Base-by-base conservation (phyloP, 2,888 invertebrate species). In the Petrolisthes manimaculis region DNA sequence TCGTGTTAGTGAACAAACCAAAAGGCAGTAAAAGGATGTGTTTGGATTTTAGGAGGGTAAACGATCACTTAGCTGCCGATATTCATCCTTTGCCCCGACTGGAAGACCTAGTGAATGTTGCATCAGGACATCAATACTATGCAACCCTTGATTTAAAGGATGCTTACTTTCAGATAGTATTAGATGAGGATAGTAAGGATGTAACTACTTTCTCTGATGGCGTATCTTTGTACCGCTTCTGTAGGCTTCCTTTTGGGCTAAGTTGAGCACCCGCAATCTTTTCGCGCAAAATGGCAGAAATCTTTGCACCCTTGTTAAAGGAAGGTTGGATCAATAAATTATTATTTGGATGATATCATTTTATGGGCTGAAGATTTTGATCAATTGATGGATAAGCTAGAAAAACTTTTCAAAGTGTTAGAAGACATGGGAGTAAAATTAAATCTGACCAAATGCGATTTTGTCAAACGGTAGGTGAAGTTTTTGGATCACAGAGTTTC, bases 271-370 rank as follows among this genome's bases (percentile, higher is more conserved):
- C 92, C 0, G 91, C 92, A 0, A 92, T 92, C 0, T 93, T 92
- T 86, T 92, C 92, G 71, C 83, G 92, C 0, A 53, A 92, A 5
- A 93, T 93, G 92, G 91, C 85, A 78, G 93, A 14, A 93, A 93
- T 82, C 93, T 93, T 88, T 92, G 93, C 8, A 91, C 93, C 12
- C 80, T 91, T 18, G 90, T 86, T 67, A 84, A 89, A 5, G 51
- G 82, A 9, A 88, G 83, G 3, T 86, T 92, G 75, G 84, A 83
- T 18, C 4, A 80, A 21, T 0, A 55, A n/a, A n/a, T n/a, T n/a
- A 80, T 21, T 54, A 80, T 18, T 53, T 55, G 0, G 55, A 80
- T 21, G 9, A 80, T 21, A 9, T 80, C 6, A 79, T 54, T 79
- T 51, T 56, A 37, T 37, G 37, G 37, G 37, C 37, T 37, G 37